Conservation (phyloP, 2,113 vertebrate genomes). For the Chinchilla lanigera region DNA sequence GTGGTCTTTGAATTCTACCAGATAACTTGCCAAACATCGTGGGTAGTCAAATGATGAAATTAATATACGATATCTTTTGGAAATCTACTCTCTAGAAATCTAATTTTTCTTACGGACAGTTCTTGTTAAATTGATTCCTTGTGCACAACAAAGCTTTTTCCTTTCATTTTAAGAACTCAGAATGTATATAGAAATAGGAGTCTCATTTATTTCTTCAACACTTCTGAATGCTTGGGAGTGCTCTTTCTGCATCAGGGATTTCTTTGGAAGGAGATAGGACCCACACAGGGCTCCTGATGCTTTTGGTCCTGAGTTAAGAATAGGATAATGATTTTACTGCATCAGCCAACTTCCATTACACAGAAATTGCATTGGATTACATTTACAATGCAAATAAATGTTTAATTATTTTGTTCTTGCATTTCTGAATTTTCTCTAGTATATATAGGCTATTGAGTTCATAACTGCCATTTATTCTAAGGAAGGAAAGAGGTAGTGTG, state of each 20-base stretch:
- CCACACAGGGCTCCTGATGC: background rate
- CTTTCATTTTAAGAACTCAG: conserved; percentile 41
- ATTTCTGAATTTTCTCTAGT: conserved; percentile 35
- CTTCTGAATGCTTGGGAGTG: background rate
- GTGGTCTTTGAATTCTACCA: conserved; percentile 21
- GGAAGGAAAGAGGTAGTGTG: background rate
- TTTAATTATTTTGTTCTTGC: conserved; percentile 38
- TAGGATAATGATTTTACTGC: background rate
- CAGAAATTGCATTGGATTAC: background rate
- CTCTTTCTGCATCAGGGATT: background rate
- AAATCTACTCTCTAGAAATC: background rate
- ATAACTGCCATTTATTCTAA: conserved; percentile 15
- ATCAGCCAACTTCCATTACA: conserved; percentile 15
- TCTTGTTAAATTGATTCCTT: conserved; percentile 32
- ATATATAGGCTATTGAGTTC: background rate
- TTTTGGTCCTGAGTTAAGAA: background rate
- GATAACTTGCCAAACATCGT: background rate
- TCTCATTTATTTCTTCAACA: background rate
- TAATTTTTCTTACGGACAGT: conserved; percentile 50
- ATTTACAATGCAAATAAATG: background rate
- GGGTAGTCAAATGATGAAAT: conserved; percentile 39
- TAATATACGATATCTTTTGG: background rate
- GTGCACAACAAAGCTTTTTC: background rate
- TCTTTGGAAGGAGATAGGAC: background rate
- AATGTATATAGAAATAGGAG: conserved; percentile 7